Percentiles rank a stretch among this genome's conserved stretches.
Evolutionary conservation across 2,888 invertebrate species (phyloP).

Genomic region (Luperina nickerlii): DNA sequence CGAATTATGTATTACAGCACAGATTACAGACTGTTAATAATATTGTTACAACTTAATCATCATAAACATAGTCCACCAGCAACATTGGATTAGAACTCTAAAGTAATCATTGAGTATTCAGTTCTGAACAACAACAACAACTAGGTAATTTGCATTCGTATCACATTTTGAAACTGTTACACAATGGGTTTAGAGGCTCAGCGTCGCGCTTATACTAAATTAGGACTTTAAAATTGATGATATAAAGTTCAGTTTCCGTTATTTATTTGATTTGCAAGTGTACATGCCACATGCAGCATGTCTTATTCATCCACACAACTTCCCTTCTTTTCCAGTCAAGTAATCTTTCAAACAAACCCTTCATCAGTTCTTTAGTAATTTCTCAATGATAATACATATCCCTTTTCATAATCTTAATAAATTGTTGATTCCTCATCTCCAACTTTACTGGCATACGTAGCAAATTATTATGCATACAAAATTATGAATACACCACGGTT

Average conservation of each 20-base stretch:
- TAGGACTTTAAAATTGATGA: no score
- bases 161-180: neutral
- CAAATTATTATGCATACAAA: constrained; percentile 20
- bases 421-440: neutral
- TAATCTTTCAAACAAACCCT: neutral
- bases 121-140: neutral
- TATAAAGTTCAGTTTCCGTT: neutral
- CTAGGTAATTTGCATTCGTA: neutral
- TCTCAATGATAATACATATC: neutral
- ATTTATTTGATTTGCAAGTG: neutral
- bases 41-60: neutral
- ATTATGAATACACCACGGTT: constrained; percentile 4
- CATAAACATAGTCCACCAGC: no score
- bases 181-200: neutral
- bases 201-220: neutral
- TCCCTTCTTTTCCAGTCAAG: neutral
- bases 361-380: neutral
- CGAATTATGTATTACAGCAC: neutral
- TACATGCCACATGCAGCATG: neutral
- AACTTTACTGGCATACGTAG: neutral
- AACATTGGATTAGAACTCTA: neutral
- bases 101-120: neutral
- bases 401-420: neutral
- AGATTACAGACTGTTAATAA: neutral
- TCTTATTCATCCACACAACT: neutral